These are phyloP conservation scores for Unio pictorum DNA, from an alignment of 2,888 invertebrate species.

Conservation along the genomic window DNA sequence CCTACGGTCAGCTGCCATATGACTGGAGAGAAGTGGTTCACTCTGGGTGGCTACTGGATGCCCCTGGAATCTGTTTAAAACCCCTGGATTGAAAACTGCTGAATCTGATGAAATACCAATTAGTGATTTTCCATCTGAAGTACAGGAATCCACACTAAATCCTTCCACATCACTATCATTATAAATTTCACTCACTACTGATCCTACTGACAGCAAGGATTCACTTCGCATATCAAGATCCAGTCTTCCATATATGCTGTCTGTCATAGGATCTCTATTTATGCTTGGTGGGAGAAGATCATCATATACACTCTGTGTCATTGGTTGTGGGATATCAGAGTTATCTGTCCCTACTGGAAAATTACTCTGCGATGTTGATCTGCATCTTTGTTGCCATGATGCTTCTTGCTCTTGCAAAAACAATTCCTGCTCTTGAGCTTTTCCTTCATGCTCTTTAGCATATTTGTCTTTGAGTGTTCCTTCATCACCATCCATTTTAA, in stretches of 20 bases:
- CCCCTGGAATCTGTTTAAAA: neutral
- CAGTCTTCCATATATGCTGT: constrained; percentile 66
- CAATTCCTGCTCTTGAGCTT: constrained; percentile 1
- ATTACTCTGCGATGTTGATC: neutral
- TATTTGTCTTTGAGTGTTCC: constrained; percentile 50
- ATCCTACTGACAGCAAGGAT: neutral
- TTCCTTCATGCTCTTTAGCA: constrained; percentile 11
- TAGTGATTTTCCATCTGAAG: constrained; percentile 17
- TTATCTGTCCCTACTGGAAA: constrained; percentile 7
- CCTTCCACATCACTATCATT: constrained; percentile 38
- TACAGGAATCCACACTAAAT: constrained; percentile 42
- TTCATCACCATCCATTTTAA: constrained; percentile 65
- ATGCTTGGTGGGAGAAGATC: constrained; percentile 39
- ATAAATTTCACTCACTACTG: constrained; percentile 20
- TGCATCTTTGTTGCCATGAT: constrained; percentile 1
- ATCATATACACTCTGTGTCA: constrained; percentile 54
- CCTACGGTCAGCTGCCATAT: too few relatives aligned
- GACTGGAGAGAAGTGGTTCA: neutral
- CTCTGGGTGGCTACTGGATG: constrained; percentile 5
- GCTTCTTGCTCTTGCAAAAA: neutral
- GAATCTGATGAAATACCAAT: constrained; percentile 10
- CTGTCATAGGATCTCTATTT: constrained; percentile 59
- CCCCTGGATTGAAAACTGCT: neutral
- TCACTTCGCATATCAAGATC: constrained; percentile 56
- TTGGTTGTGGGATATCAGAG: constrained; percentile 16